phyloP scores from a whole-genome alignment of 2,113 vertebrate species.

The Tonatia bakeri region DNA sequence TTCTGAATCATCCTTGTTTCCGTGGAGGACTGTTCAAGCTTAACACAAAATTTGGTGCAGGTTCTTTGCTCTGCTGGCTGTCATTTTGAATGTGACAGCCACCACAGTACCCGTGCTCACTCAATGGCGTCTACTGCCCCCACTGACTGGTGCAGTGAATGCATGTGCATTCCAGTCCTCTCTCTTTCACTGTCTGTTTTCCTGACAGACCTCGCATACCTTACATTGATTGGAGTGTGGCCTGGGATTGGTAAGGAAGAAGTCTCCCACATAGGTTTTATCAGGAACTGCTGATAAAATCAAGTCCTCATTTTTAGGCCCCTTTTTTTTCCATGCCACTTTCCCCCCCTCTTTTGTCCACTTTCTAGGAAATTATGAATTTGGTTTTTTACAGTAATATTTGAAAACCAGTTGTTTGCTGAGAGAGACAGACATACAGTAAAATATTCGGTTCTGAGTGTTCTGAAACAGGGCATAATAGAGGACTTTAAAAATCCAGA shows the following conservation, averaged over 20 bases:
- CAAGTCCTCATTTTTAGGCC: background rate
- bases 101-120: too few relatives aligned
- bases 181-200: too few relatives aligned
- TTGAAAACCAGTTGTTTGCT: background rate
- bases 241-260: background rate
- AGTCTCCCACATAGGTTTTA: background rate
- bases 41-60: too few relatives aligned
- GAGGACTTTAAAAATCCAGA: background rate
- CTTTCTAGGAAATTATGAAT: background rate
- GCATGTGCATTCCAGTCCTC: too few relatives aligned
- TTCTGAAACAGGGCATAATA: background rate
- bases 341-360: background rate
- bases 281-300: background rate
- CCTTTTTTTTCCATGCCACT: background rate
- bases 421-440: background rate
- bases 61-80: too few relatives aligned
- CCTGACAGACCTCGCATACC: background rate
- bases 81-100: too few relatives aligned
- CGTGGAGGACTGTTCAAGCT: too few relatives aligned
- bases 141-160: too few relatives aligned
- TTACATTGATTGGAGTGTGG: background rate
- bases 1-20: too few relatives aligned
- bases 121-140: too few relatives aligned
- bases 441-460: background rate
- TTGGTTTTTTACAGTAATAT: background rate